Conservation (phyloP, 2,888 invertebrate species). For the Cataglyphis livida region DNA sequence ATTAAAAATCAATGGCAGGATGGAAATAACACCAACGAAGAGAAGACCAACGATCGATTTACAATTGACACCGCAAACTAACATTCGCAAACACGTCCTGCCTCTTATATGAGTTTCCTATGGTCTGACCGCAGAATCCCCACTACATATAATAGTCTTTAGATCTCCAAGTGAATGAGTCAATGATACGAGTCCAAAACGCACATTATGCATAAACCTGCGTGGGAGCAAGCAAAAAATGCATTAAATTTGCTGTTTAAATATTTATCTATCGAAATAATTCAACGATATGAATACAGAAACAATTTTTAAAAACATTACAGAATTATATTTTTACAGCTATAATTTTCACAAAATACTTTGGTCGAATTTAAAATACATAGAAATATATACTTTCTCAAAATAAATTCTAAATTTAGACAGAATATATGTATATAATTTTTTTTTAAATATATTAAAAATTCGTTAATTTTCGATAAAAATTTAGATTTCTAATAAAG, state of each 20-base stretch:
- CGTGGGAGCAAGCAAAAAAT: not conserved
- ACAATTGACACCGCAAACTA: conserved; percentile 61
- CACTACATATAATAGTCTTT: conserved; percentile 61
- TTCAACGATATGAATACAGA: not conserved
- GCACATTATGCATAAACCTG: not conserved
- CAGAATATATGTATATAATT: not conserved
- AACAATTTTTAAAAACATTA: not conserved
- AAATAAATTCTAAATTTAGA: not conserved
- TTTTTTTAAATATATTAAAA: not conserved
- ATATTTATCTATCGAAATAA: not conserved
- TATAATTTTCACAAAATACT: not conserved
- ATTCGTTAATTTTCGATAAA: not conserved
- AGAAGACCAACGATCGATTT: conserved; percentile 32
- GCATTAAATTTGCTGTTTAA: not conserved
- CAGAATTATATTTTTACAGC: not conserved
- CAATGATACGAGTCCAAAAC: conserved; percentile 6
- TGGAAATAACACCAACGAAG: not conserved
- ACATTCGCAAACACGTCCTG: conserved; percentile 52
- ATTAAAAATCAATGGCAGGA: not conserved
- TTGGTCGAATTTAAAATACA: not conserved
- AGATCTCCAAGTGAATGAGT: conserved; percentile 13
- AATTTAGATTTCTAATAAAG: not conserved
- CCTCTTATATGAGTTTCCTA: conserved; percentile 76
- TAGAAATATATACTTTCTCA: not conserved
- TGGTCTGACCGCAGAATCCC: conserved; percentile 68